A percentile compares a stretch with the other conserved stretches of the same genome.
Conservation (phyloP, 2,797 vertebrate species). For the Sandelia bainsii region DNA sequence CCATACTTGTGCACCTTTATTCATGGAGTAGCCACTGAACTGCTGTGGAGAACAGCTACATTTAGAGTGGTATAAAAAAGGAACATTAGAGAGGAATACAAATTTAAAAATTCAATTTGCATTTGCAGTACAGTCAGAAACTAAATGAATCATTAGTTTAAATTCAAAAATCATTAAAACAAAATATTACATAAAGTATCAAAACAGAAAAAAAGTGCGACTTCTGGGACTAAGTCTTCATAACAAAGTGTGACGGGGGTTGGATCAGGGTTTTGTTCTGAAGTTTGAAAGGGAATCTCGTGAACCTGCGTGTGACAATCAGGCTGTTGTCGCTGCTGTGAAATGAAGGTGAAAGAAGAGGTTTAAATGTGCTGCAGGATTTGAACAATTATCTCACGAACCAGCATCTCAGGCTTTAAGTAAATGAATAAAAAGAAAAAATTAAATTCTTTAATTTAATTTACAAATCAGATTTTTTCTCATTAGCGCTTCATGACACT, state of each 20-base stretch:
- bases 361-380: constrained; percentile 7
- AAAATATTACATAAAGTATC: not conserved
- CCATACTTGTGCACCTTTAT: too few relatives aligned
- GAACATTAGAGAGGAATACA: too few relatives aligned
- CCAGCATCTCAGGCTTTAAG: constrained; percentile 73
- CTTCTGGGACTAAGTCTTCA: too few relatives aligned
- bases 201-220: too few relatives aligned
- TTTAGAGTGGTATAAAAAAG: too few relatives aligned
- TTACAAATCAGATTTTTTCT: constrained; percentile 82
- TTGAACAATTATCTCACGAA: constrained; percentile 75
- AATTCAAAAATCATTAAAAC: not conserved
- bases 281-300: not conserved
- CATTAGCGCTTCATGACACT: constrained; percentile 82
- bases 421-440: constrained; percentile 69
- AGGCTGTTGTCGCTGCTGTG: not conserved
- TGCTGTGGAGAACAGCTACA: too few relatives aligned
- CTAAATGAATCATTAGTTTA: not conserved
- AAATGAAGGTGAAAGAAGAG: constrained; percentile 28
- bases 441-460: constrained; percentile 80
- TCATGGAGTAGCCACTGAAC: too few relatives aligned
- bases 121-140: too few relatives aligned
- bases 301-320: not conserved
- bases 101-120: too few relatives aligned
- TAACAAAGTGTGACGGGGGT: too few relatives aligned
- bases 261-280: too few relatives aligned